Evolutionary conservation across 1,140 invertebrate species (phyloP), one percentile per base, ranked within the genome.

Genomic region (Phymorhynchus buccinoides): DNA sequence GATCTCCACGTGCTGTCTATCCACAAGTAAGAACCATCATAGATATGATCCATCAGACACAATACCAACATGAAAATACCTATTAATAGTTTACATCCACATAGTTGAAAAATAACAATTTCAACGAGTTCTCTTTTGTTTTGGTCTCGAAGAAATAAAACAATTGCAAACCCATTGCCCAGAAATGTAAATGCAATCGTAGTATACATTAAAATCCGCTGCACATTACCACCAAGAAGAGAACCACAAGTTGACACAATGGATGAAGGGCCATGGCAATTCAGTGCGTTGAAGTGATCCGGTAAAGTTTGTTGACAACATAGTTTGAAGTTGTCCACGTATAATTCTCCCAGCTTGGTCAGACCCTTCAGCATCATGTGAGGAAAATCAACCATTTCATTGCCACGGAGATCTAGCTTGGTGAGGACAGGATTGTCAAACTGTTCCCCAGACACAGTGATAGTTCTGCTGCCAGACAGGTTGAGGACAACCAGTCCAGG

Each of bases 221-320:
- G 48, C 14, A 56, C 44, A 32, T 56, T 30, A 14, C 44, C 22
- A 35, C 48, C 27, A 0, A 89, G 83, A 18, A 89, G 68, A 35
- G 86, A 68, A 1, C 52, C 78, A 81, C 88, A 89, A 3, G 87
- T 86, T 0, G 88, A 86, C 35, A 89, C 80, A 18, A 80, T 52
- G n/a, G 86, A 86, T 35, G 30, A 18, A 30, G 52, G 77, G 12
- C 85, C 68, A 48, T 71, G 16, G 52, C 88, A 89, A 32, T 80
- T 41, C 9, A 16, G 32, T 0, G 82, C 18, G 9, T 75, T 41
- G 30, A 87, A 84, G 9, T 73, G 30, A 2, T 41, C 32, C 30
- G 86, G 86, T 79, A 80, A 27, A 18, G 37, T 62, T 3, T 84
- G 86, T 6, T 48, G n/a, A 56, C 88, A 88, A 44, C 88, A 89